Evolutionary conservation across 2,888 invertebrate species (phyloP).

Genomic region (Lomographa bimaculata): DNA sequence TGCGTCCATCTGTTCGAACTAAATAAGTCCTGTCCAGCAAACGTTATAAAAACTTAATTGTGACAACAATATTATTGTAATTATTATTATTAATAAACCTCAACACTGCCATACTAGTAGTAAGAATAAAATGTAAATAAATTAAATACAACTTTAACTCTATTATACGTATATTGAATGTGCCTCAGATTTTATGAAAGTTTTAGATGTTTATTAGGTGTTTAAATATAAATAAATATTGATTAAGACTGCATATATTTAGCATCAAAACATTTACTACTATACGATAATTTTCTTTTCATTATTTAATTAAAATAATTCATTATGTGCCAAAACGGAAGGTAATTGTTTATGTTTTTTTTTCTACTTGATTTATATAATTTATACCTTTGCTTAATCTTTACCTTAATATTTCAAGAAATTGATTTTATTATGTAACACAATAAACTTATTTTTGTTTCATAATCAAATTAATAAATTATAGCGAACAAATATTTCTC

Average conservation of each 20-base stretch:
- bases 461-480: no score
- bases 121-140: slow-evolving; percentile 65
- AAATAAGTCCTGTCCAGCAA: no score
- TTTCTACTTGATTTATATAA: no score
- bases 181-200: slow-evolving; percentile 78
- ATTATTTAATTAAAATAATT: no score
- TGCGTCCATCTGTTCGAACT: no score
- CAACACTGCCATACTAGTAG: slow-evolving; percentile 78
- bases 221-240: slow-evolving; percentile 43
- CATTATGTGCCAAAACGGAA: no score
- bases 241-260: slow-evolving; percentile 60
- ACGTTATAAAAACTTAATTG: slow-evolving; percentile 4
- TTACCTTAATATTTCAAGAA: no score
- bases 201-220: slow-evolving; percentile 67
- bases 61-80: slow-evolving; percentile 28
- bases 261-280: slow-evolving; percentile 25
- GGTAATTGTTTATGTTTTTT: no score
- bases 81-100: slow-evolving; percentile 60
- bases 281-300: no score
- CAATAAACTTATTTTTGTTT: no score
- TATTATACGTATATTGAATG: slow-evolving; percentile 76
- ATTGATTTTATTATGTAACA: no score
- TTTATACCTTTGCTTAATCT: no score
- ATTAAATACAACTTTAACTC: slow-evolving; percentile 49
- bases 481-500: not conserved